Base-by-base conservation (phyloP, 2,797 vertebrate species). In the Euphonia xanthogaster region DNA sequence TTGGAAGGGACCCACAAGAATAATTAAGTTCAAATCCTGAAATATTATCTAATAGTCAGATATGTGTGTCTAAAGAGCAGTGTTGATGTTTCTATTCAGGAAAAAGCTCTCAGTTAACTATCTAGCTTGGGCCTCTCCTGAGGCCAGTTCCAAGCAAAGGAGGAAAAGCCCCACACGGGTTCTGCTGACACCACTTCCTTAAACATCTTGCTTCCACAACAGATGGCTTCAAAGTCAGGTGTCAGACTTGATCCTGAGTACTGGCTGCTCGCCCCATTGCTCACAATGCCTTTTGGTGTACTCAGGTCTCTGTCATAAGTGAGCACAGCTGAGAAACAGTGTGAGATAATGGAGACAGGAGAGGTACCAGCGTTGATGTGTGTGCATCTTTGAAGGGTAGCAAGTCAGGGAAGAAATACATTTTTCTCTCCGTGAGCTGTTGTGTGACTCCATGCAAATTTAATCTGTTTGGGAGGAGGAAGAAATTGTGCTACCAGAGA, bases 341-440 rank as follows among this genome's bases (percentile, higher is more conserved):
- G 12, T 19, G 48, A 80, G 27, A 44, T 23, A 53, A 37, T 33
- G 60, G 75, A 44, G n/a, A 27, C 22, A 27, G 31, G 19, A 65
- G 50, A 14, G 11, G 14, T 35, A 47, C 10, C 5, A 19, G 42
- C 33, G 28, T 7, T 7, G 8, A 30, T 47, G 53, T 21, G 10
- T 40, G 19, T n/a, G 28, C 21, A 31, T 67, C 45, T 84, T 37
- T 20, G 66, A 86, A 68, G 22, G 0, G 0, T 51, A 67, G 14
- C n/a, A 35, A 33, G 11, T n/a, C 7, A 9, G 37, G 25, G 30
- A 71, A 58, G 20, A 19, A 50, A 31, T 35, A 8, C 0, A 4
- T 63, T 82, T 66, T 68, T 88, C 22, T 80, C 14, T 77, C 22
- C 12, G 4, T 24, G 13, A 40, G 5, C 12, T 27, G 3, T 35